Evolutionary conservation across 2,888 invertebrate genomes (phyloP), one percentile per base, ranked within the genome.

Genomic region (Apeira syringaria): DNA sequence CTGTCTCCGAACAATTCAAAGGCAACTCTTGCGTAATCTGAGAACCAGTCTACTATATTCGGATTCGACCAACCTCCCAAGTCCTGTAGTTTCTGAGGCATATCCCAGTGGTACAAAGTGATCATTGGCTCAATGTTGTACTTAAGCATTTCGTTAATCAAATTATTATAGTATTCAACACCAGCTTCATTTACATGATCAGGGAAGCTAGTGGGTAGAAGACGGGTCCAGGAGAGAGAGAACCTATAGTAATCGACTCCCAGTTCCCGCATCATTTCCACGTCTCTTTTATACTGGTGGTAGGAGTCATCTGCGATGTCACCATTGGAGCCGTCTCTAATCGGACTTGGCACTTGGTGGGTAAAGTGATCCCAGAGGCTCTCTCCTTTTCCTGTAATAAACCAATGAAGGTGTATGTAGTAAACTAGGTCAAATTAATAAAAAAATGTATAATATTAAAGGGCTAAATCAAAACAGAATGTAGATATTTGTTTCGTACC

Each of bases 281-380:
- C 80, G 49, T 91, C 91, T 46, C 93, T 89, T 56, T 90, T 80
- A 61, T 91, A 92, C 48, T 85, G 83, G 64, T 93, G 82, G 61
- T 93, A 92, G 9, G 91, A 90, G 55, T 94, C 91, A 28, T 90
- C 83, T 0, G 92, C 87, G 1, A 92, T 69, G 56, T 93, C 92
- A 0, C 89, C 93, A 41, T 87, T 92, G 8, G 90, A 86, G 9
- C 80, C 62, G 54, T 93, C 91, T 1, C 38, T 66, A 11, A 93
- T 87, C 24, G 80, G 74, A 11, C 90, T 88, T 0, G 91, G 70
- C 1, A 53, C 34, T n/a, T 37, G 58, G 20, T 92, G 92, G 0
- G 91, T 86, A 50, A 92, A 67, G 41, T 66, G 80, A 69, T 94
- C 94, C 94, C 93, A 93, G 43, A 93, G 92, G 38, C 86, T 91